Conservation (phyloP, 37 sponge, comb jelly and placozoan genomes). For the Spongilla lacustris region DNA sequence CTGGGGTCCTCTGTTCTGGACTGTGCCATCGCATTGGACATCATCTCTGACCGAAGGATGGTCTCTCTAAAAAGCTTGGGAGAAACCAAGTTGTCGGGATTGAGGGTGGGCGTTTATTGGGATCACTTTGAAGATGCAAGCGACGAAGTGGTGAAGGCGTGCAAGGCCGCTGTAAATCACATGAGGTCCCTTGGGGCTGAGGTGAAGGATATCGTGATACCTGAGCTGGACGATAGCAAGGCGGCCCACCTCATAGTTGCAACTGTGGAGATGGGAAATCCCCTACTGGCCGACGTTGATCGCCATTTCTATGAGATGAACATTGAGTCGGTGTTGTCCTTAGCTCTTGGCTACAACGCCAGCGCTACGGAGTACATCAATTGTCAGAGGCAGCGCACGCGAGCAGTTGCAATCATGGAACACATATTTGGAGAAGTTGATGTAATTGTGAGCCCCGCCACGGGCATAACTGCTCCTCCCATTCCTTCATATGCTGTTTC, state of each 20-base stretch:
- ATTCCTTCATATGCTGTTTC: conserved; percentile 7
- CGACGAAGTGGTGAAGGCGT: conserved; percentile 43
- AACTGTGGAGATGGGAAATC: conserved; percentile 18
- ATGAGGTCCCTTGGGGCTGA: conserved; percentile 61
- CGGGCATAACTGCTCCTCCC: conserved; percentile 31
- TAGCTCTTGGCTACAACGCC: neutral
- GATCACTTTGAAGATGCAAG: conserved; percentile 64
- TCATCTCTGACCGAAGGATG: conserved; percentile 25
- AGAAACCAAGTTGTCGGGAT: conserved; percentile 37
- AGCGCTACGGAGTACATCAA: conserved; percentile 21
- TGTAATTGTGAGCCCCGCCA: conserved; percentile 37
- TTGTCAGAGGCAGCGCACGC: conserved; percentile 48
- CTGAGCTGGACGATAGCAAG: conserved; percentile 73
- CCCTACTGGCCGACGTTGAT: conserved; percentile 5
- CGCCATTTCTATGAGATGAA: conserved; percentile 38
- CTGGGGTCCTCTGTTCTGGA: conserved; percentile 67
- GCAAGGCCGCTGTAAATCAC: conserved; percentile 47
- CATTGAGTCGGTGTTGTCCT: conserved; percentile 15
- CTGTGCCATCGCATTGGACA: conserved; percentile 55
- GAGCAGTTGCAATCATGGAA: conserved; percentile 35
- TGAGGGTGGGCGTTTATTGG: conserved; percentile 65
- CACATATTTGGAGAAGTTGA: conserved; percentile 38
- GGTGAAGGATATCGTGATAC: conserved; percentile 69
- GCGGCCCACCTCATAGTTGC: conserved; percentile 49
- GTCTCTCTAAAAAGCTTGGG: conserved; percentile 49